Conservation (phyloP, 2,113 vertebrate species). For the Malurus melanocephalus region DNA sequence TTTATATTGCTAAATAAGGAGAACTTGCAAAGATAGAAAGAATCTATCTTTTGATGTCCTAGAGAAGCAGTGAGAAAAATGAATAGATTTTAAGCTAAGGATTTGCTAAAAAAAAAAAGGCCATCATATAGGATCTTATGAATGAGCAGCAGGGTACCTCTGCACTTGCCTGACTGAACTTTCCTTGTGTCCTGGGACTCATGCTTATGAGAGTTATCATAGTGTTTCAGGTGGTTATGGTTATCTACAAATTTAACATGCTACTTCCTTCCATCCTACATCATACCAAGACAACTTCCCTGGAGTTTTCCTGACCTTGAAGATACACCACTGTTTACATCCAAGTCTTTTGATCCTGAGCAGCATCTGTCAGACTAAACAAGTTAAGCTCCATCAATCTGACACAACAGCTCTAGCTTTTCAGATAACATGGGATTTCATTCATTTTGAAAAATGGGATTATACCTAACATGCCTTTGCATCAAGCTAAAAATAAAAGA, state of each 20-base stretch:
- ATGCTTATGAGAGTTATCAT: not conserved
- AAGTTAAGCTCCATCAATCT: slow-evolving; percentile 19
- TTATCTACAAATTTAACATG: not conserved
- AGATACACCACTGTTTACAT: not conserved
- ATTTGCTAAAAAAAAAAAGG: not conserved
- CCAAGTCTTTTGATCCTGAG: slow-evolving; percentile 6
- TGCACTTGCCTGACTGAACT: not conserved
- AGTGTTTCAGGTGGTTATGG: not conserved
- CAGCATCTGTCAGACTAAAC: slow-evolving; percentile 23
- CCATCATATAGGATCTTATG: not conserved
- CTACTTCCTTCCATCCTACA: not conserved
- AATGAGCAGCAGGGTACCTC: not conserved
- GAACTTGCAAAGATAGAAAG: not conserved
- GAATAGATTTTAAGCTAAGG: not conserved
- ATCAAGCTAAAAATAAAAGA: slow-evolving; percentile 8
- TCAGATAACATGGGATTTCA: not conserved
- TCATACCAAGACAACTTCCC: not conserved
- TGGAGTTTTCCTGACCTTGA: slow-evolving; percentile 3
- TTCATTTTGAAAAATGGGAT: slow-evolving; percentile 37
- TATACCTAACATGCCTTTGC: slow-evolving; percentile 20
- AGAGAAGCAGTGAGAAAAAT: not conserved
- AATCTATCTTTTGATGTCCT: not conserved
- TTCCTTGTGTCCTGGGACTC: not conserved
- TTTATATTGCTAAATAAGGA: not conserved
- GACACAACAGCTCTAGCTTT: not conserved